Conservation (phyloP, 2,797 vertebrate species). For the Tadarida brasiliensis region DNA sequence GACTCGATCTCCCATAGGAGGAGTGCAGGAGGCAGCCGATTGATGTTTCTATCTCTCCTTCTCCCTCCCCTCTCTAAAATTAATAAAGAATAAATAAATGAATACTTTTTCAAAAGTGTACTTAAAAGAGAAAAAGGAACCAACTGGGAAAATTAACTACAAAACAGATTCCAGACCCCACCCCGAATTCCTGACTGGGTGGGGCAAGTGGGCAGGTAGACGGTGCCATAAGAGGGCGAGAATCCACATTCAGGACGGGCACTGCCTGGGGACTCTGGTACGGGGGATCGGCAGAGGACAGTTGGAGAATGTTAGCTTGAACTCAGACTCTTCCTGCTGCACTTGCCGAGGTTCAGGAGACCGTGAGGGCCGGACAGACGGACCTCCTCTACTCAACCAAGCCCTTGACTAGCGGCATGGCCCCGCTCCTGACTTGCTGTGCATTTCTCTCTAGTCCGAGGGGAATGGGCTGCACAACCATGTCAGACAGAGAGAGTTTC, state of each 20-base stretch:
- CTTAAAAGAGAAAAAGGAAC: neutral
- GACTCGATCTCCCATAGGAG: too few species aligned
- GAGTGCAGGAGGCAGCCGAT: too few species aligned
- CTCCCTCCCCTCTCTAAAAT: too few species aligned
- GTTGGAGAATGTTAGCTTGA: neutral
- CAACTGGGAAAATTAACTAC: neutral
- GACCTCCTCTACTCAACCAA: neutral
- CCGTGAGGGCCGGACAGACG: rapidly evolving
- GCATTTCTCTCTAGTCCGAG: neutral
- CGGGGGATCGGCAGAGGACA: neutral
- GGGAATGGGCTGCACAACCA: neutral
- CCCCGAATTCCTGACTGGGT: neutral
- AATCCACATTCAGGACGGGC: too few species aligned
- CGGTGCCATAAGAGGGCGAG: neutral
- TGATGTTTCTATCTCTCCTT: too few species aligned
- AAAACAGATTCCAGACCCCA: neutral
- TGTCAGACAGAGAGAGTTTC: neutral
- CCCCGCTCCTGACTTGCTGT: neutral
- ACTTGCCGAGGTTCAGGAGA: neutral
- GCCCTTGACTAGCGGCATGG: neutral
- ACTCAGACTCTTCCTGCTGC: neutral
- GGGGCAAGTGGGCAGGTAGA: too few species aligned
- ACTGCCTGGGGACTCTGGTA: neutral
- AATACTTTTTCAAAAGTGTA: too few species aligned
- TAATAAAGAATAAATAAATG: too few species aligned